Evolutionary conservation across 2,113 vertebrate genomes (phyloP), one percentile per base, ranked within the genome.

Genomic region (Typhlomys cinereus): DNA sequence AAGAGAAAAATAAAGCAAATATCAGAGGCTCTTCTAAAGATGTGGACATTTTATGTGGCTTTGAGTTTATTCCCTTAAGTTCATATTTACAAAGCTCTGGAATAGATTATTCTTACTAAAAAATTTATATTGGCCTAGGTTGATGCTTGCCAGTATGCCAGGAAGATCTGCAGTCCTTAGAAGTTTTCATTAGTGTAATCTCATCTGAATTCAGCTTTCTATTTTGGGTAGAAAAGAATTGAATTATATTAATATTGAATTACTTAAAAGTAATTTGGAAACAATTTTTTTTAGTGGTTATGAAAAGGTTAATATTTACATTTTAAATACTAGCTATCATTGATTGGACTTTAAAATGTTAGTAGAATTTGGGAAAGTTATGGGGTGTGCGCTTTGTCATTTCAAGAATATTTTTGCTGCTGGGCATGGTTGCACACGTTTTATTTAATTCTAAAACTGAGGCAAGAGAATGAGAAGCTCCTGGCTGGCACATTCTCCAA

Each of bases 381-480:
- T 31, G 5, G n/a, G n/a, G n/a, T n/a, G n/a, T 70, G 82, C 7
- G 13, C 13, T 31, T 89, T 73, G 29, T 89, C 10, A 54, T 91
- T 96, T 84, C 23, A 87, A 84, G 46, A 73, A 48, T 41, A 67
- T 23, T 93, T 96, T 82, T 44, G 27, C 20, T 84, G 27, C 50
- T 90, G n/a, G n/a, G 27, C n/a, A 41, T 57, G 52, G 36, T 84
- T 23, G 27, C 23, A 52, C n/a, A 52, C 15, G 14, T n/a, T n/a
- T n/a, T n/a, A n/a, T n/a, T 66, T 41, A 54, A 85, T 57, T 29
- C 66, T 82, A 41, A 64, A 48, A 44, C 17, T 46, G 59, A 34
- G 79, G 59, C 41, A 62, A 62, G 39, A 62, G 18, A 15, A 81
- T 81, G 29, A 64, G 29, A 46, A 64, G 59, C n/a, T 64, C 8